Base-by-base conservation (phyloP, 2,113 vertebrate species). In the Myotis yumanensis region DNA sequence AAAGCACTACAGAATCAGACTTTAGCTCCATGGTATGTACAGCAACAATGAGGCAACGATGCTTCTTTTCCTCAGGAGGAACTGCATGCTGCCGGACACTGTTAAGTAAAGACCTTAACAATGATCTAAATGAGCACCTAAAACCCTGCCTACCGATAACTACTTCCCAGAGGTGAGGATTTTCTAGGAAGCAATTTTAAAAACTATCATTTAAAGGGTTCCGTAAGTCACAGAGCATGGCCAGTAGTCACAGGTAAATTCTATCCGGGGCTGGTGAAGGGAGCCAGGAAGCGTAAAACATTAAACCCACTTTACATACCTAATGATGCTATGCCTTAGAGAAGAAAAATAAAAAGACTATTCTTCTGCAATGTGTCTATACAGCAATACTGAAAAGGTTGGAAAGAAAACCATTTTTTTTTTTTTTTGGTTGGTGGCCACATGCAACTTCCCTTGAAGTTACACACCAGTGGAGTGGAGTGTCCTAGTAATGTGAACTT, bases 251-350 rank as follows among this genome's bases (percentile, higher is more conserved):
- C 71, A 59, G 17, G 71, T 86, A 86, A 75, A 86, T 89, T 87
- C 59, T 69, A 22, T 23, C n/a, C 37, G 40, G 66, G 52, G 18
- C 22, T 91, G n/a, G 25, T 46, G 30, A 93, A 69, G 71, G 46
- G 30, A 81, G 66, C 15, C 68, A 72, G 80, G 79, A 79, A 83
- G 88, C 88, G 37, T 89, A 7, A 94, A 96, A 83, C 52, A 82
- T 64, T 62, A 79, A 59, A 93, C 80, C 91, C 71, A 79, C 84
- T 97, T 94, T 82, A 86, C 62, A 79, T 79, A 88, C 48, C 51
- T 52, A 64, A 66, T 1, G 72, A 25, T 16, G 32, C 80, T 71
- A 10, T 37, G 43, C 52, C 51, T 93, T 54, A 80, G 28, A 89
- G 32, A 48, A 89, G 66, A 77, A 89, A 90, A 82, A 18, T 2